Evolutionary conservation across 2,888 invertebrate species (phyloP).

Genomic region (Megalurothrips usitatus): DNA sequence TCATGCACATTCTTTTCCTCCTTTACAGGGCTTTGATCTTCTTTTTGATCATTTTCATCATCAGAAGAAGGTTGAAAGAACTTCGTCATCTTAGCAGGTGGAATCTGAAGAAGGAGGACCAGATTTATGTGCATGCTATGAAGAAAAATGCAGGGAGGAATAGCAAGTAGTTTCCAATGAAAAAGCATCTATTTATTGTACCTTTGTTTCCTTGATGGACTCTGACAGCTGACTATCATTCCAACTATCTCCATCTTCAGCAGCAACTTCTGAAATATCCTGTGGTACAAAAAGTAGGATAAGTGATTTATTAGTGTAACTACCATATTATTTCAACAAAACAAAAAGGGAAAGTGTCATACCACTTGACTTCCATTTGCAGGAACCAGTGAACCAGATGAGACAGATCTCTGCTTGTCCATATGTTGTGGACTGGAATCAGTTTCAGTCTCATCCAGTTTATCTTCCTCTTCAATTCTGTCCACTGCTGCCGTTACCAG

Average conservation of each 20-base stretch:
- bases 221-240: constrained; percentile 37
- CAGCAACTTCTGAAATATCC: constrained; percentile 15
- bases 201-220: constrained; percentile 13
- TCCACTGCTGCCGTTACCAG: constrained; percentile 30
- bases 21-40: constrained; percentile 30
- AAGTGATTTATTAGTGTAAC: background rate
- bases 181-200: no score
- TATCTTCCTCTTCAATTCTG: constrained; percentile 31
- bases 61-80: constrained; percentile 35
- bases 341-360: background rate
- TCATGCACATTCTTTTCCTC: constrained; percentile 37
- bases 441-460: constrained; percentile 28
- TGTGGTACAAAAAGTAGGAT: background rate
- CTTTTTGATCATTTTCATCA: constrained; percentile 36
- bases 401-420: background rate
- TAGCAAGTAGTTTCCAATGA: background rate
- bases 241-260: constrained; percentile 37
- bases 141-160: background rate
- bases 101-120: constrained; percentile 18
- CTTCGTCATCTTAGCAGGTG: constrained; percentile 32
- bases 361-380: background rate
- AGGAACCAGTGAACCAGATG: background rate
- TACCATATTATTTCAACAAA: background rate
- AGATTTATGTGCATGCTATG: no score
- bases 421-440: background rate